Base-by-base conservation (phyloP, 2,888 invertebrate species). In the Drosophila basisetae region DNA sequence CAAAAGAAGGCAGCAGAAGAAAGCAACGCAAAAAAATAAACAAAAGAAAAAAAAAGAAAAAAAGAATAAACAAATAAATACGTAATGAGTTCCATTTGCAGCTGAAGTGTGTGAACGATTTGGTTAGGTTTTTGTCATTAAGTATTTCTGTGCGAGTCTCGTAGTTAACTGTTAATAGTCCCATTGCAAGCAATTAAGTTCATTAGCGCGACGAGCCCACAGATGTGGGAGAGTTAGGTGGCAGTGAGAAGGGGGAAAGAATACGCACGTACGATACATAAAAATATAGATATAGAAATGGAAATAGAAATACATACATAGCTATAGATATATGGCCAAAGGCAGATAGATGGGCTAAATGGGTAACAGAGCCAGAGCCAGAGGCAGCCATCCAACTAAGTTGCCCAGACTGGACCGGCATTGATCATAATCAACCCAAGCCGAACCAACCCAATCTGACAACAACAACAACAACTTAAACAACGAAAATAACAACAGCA, bases 171-270 rank as follows among this genome's bases (percentile, higher is more conserved):
- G 81, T 80, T 83, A 85, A 85, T 82, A 76, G 83, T 85, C 86
- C 83, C 86, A 85, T 73, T 78, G 86, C 83, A 83, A 76, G 83
- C 86, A 83, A 83, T 83, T 83, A 86, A 74, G 70, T 81, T 80
- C 83, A 83, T 83, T 83, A 83, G 81, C 68, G 76, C 58, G 65
- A 64, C 67, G 37, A 53, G 54, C 35, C 16, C 68, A 28, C 49
- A 54, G 50, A 37, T 25, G 35, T 41, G 47, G 18, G 13, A 43
- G 22, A 41, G 39, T 33, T 16, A 31, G 18, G 22, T 37, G 39
- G 33, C 11, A 35, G n/a, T 33, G n/a, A n/a, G n/a, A 18, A 5
- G 16, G 37, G 16, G 37, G n/a, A 30, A 5, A 35, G 35, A 43
- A 10, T 10, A 55, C 25, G 33, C 37, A 28, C 37, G n/a, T 56